Base-by-base conservation (phyloP, 2,797 vertebrate genomes). In the Nothura maculosa region DNA sequence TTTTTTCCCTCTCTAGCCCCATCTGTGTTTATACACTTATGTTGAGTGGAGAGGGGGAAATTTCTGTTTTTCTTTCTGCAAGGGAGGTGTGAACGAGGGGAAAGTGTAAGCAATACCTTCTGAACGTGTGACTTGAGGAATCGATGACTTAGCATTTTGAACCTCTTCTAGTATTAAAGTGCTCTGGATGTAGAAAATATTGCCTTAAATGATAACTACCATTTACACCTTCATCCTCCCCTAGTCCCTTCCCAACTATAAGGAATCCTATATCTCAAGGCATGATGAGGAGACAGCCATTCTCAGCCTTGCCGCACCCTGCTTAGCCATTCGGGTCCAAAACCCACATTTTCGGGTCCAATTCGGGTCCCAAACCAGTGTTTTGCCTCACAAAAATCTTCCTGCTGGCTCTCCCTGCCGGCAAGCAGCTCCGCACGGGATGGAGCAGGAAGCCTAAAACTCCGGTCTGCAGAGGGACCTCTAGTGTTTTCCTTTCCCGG, bases 401-500 rank as follows among this genome's bases (percentile, higher is more conserved):
- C 55, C 89, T 70, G 5, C 0, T 80, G 28, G 1, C 36, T 74
- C 42, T 43, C 68, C 4, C 61, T 91, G 83, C 94, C 74, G 1
- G 58, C 50, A 48, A 63, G 81, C 89, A 69, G 89, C 89, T 62
- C 30, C 45, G 92, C 30, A 1, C 60, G n/a, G 92, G 96, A 95
- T 81, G 94, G 89, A 97, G 96, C 92, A 95, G 97, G 96, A 97
- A 97, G 96, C 94, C 96, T 96, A 81, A 97, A 96, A 97, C 96
- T 97, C 80, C 64, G 36, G 92, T 93, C 95, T 95, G 97, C 96
- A 97, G 96, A 87, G 97, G 96, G 98, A 98, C 98, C 97, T 98
- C 98, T 97, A 96, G 97, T 96, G 98, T 97, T 97, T 95, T 97
- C 94, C 97, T 98, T 97, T 97, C 97, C 97, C 92, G 91, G 72